Conservation (phyloP, 2,888 invertebrate species). For the Aelia acuminata region DNA sequence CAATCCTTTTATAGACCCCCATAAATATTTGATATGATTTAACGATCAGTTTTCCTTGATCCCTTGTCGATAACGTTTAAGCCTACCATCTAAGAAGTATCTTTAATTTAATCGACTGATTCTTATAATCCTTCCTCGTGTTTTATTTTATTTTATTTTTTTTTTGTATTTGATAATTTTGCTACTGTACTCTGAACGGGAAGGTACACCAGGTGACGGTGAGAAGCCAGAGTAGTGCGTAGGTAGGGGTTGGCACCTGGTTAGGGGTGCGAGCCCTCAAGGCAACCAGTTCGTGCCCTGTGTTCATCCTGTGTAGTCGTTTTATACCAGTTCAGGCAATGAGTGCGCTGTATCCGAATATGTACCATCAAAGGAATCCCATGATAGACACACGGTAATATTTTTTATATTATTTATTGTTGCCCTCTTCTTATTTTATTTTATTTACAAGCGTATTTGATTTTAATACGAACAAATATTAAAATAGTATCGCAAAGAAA, state of each 20-base stretch:
- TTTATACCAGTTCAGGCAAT: background rate
- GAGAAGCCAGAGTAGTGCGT: background rate
- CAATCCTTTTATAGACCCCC: background rate
- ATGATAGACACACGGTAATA: conserved; percentile 4
- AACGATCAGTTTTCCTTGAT: background rate
- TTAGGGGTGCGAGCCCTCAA: background rate
- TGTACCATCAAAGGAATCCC: background rate
- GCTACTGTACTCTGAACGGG: background rate
- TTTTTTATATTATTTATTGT: background rate
- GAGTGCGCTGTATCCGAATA: background rate
- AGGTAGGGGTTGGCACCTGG: conserved; percentile 31
- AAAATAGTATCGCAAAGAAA: too few relatives aligned
- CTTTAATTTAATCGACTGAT: background rate
- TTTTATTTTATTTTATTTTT: background rate
- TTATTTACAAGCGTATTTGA: background rate
- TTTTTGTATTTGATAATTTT: background rate
- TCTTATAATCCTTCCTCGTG: background rate
- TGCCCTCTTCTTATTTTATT: background rate
- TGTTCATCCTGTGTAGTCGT: background rate
- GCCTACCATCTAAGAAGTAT: background rate
- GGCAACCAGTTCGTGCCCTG: background rate
- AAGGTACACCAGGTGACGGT: too few relatives aligned
- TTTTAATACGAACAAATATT: too few relatives aligned
- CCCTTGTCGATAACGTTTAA: background rate
- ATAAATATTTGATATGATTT: conserved; percentile 11